Base-by-base conservation (phyloP, 2,113 vertebrate species). In the Lophura nycthemera region DNA sequence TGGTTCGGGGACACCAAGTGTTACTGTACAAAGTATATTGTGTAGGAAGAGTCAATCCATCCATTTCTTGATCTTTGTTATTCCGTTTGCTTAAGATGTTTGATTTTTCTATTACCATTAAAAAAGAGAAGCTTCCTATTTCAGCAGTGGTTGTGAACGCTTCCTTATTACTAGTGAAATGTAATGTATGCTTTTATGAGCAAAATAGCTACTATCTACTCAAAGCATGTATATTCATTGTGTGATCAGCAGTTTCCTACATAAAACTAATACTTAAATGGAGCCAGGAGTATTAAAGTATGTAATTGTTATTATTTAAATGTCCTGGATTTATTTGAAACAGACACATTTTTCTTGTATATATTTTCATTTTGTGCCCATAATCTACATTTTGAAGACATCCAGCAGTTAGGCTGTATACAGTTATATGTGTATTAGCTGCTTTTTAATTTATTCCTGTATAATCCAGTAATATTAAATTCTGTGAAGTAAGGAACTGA, bases 231-330 rank as follows among this genome's bases (percentile, higher is more conserved):
- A 92, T 66, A 95, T 89, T 94, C 91, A 83, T 84, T 89, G 88
- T 94, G 91, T 78, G 94, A 95, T 96, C 94, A 95, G 82, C 88
- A 86, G 84, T 90, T 93, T 95, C 88, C 19, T 83, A 88, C 3
- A 40, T 88, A 94, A 96, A 97, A 97, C 95, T 96, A 95, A 94
- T 96, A 91, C 73, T 92, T 95, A 93, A 95, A 72, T 8, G 36
- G 86, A 96, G 79, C 88, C 82, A 89, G 66, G 84, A 84, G 75
- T 81, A 84, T 93, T 95, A 88, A 86, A 92, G 76, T 84, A 32
- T 82, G 70, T 92, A 95, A 96, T 90, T 94, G 92, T 67, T 96
- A 71, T 95, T 97, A 86, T 97, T 97, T 94, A 96, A 96, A 93
- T 94, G 76, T 45, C 73, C 34, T 89, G 77, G 64, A 84, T 96